Conservation (phyloP, 1,140 invertebrate genomes). For the Pygmarrhopalites habei region DNA sequence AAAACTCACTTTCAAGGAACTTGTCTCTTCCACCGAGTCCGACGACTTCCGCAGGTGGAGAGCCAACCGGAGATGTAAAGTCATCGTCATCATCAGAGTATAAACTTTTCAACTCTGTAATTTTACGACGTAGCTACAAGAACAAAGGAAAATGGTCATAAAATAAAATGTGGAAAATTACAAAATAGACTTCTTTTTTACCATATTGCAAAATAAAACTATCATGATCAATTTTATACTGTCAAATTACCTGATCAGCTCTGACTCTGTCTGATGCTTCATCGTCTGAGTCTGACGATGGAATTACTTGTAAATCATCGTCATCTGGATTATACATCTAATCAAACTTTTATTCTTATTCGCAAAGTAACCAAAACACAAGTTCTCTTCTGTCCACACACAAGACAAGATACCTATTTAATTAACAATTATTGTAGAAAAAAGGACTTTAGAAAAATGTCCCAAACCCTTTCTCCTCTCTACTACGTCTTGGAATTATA, state of each 20-base stretch:
- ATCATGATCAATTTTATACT: not conserved
- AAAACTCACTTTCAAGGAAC: constrained; percentile 21
- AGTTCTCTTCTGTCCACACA: too few species aligned
- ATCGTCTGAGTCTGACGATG: constrained; percentile 7
- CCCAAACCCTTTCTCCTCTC: too few species aligned
- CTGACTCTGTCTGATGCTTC: not conserved
- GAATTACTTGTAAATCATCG: constrained; percentile 1
- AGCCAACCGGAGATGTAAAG: constrained; percentile 20
- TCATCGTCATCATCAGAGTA: constrained; percentile 17
- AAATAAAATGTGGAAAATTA: not conserved
- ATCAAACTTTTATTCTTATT: too few species aligned
- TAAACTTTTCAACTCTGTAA: not conserved
- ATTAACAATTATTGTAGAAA: too few species aligned
- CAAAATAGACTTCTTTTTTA: not conserved
- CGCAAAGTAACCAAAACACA: too few species aligned
- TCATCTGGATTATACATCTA: constrained; percentile 9
- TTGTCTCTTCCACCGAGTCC: constrained; percentile 12
- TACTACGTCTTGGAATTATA: too few species aligned
- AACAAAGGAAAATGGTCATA: not conserved
- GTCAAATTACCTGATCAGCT: not conserved
- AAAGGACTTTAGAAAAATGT: too few species aligned
- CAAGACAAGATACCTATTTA: too few species aligned
- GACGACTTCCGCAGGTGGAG: constrained; percentile 18
- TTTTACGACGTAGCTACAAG: constrained; percentile 1
- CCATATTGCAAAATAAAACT: not conserved